Percentiles rank a stretch among this genome's conserved stretches.
Evolutionary conservation across 2,888 invertebrate species (phyloP).

Genomic region (Crocallis elinguaria): DNA sequence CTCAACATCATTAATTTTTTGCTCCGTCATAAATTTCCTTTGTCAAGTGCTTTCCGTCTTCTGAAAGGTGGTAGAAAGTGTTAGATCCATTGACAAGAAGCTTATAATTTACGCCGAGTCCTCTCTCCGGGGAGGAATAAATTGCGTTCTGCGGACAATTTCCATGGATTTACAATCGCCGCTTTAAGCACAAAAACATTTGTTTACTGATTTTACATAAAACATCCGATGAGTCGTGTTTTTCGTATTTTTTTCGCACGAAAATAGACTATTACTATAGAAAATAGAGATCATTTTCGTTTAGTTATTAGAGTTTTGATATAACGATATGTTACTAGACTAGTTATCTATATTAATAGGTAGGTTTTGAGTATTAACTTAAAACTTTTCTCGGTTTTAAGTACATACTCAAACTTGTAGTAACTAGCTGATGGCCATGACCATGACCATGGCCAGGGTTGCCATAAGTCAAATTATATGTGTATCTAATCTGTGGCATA

Average conservation of each 20-base stretch:
- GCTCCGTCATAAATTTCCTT: background rate
- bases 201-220: conserved; percentile 50
- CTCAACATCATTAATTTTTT: background rate
- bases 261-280: background rate
- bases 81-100: conserved; percentile 20
- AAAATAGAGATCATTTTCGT: background rate
- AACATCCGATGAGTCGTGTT: conserved; percentile 39
- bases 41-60: background rate
- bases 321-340: too few relatives aligned
- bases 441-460: too few relatives aligned
- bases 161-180: conserved; percentile 55
- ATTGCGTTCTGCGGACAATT: conserved; percentile 49
- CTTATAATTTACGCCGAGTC: conserved; percentile 32
- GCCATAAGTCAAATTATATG: too few relatives aligned
- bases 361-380: too few relatives aligned
- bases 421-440: too few relatives aligned
- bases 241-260: conserved; percentile 9
- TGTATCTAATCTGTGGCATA: too few relatives aligned
- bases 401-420: too few relatives aligned
- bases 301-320: too few relatives aligned
- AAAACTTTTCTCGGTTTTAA: too few relatives aligned
- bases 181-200: conserved; percentile 44
- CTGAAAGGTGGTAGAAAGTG: background rate
- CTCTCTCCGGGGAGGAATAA: conserved; percentile 46
- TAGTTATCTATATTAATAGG: too few relatives aligned